A percentile compares a stretch with the other conserved stretches of the same genome.
phyloP scores from a whole-genome alignment of 2,888 invertebrate genomes.

The Agonopterix arenella region DNA sequence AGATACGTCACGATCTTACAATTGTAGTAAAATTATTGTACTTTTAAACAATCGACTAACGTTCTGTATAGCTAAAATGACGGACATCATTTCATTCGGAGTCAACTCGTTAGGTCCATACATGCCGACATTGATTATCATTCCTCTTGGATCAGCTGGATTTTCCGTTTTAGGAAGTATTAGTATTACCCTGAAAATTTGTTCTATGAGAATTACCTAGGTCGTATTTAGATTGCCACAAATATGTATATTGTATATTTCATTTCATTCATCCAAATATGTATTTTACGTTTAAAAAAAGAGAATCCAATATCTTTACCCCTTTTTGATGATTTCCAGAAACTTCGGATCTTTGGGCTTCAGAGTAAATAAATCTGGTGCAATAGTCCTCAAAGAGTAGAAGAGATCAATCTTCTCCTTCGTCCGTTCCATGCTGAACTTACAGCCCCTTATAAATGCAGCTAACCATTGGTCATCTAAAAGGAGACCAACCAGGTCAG shows the following conservation, averaged over 20 bases:
- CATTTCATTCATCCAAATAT: too few species aligned
- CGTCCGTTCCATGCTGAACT: conserved; percentile 76
- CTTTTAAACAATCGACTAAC: neutral
- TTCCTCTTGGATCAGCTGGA: conserved; percentile 53
- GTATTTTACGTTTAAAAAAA: neutral
- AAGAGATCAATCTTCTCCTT: conserved; percentile 79
- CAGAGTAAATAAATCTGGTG: conserved; percentile 62
- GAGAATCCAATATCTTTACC: conserved; percentile 21
- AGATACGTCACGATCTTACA: too few species aligned
- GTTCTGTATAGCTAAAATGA: neutral
- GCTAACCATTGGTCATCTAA: conserved; percentile 78
- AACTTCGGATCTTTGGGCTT: conserved; percentile 32
- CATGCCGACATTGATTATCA: conserved; percentile 65
- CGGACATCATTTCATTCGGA: conserved; percentile 27
- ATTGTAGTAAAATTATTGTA: too few species aligned
- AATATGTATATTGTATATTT: too few species aligned
- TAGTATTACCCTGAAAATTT: conserved; percentile 26
- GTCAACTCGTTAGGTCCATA: conserved; percentile 50
- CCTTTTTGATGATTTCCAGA: conserved; percentile 29
- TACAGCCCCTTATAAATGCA: conserved; percentile 78
- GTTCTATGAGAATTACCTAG: neutral
- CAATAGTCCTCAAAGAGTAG: conserved; percentile 69
- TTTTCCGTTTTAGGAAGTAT: conserved; percentile 32
- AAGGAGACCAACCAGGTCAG: conserved; percentile 4
- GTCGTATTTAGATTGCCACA: neutral